Conservation (phyloP, 2,888 invertebrate species). For the Netelia melanura region DNA sequence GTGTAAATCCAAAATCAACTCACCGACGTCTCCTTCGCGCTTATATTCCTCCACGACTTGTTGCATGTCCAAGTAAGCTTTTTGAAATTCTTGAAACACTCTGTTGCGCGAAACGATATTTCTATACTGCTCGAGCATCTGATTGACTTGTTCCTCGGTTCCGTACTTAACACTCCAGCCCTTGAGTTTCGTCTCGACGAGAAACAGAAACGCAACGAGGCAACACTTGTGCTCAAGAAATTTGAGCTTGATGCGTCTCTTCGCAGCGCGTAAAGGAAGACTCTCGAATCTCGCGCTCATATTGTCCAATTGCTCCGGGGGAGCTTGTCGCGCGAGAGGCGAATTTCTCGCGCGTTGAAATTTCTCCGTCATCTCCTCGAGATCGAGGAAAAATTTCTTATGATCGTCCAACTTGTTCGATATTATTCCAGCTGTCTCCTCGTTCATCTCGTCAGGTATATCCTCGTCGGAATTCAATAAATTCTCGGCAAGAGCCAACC, state of each 20-base stretch:
- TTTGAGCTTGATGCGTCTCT: slow-evolving; percentile 93
- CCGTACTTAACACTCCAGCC: slow-evolving; percentile 97
- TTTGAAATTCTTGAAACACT: slow-evolving; percentile 97
- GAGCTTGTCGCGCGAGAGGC: slow-evolving; percentile 89
- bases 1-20: slow-evolving; percentile 75
- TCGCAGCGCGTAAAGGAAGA: slow-evolving; percentile 91
- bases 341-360: slow-evolving; percentile 91
- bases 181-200: slow-evolving; percentile 95
- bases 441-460: slow-evolving; percentile 93
- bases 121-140: slow-evolving; percentile 94
- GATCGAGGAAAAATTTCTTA: slow-evolving; percentile 94
- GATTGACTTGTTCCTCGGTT: slow-evolving; percentile 92
- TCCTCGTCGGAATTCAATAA: slow-evolving; percentile 91
- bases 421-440: slow-evolving; percentile 94
- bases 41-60: slow-evolving; percentile 96
- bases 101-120: slow-evolving; percentile 97
- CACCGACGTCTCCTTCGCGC: slow-evolving; percentile 93
- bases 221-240: slow-evolving; percentile 97
- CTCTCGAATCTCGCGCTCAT: slow-evolving; percentile 92
- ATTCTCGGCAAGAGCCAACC: slow-evolving; percentile 95
- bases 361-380: slow-evolving; percentile 91
- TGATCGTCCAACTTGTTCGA: slow-evolving; percentile 96
- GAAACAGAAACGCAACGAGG: slow-evolving; percentile 95
- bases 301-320: slow-evolving; percentile 92
- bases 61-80: slow-evolving; percentile 96